Percentiles rank a stretch among this genome's conserved stretches.
Evolutionary conservation across 2,797 vertebrate genomes (phyloP).

Genomic region (Sebastes minor): DNA sequence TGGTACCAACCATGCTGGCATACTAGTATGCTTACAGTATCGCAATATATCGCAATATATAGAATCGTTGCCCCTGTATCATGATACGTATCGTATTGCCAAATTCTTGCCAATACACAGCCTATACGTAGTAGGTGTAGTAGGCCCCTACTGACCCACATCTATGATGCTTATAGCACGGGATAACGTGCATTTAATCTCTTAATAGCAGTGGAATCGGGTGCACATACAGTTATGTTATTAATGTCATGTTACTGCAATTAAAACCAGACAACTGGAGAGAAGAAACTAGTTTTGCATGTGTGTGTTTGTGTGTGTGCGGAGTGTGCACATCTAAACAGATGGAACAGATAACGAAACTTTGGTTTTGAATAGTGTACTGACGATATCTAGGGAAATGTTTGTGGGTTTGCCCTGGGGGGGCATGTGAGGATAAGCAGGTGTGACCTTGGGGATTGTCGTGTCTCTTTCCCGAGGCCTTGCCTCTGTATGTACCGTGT

Average conservation of each 20-base stretch:
- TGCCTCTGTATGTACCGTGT: conserved; percentile 15
- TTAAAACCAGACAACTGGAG: conserved; percentile 16
- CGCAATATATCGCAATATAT: too few relatives aligned
- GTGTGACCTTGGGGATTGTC: conserved; percentile 49
- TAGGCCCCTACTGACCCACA: background rate
- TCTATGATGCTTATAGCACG: background rate
- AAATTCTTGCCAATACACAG: too few relatives aligned
- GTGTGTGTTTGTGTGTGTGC: conserved; percentile 19
- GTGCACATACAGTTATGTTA: background rate
- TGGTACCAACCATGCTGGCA: too few relatives aligned
- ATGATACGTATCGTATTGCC: too few relatives aligned
- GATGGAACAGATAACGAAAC: conserved; percentile 14
- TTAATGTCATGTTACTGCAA: background rate
- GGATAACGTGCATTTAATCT: fast-evolving
- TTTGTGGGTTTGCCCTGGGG: conserved; percentile 47
- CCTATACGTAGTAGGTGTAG: background rate
- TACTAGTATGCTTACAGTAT: too few relatives aligned
- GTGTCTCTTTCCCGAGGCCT: conserved; percentile 32
- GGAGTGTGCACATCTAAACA: background rate
- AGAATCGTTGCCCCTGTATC: too few relatives aligned
- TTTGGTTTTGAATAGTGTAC: conserved; percentile 43
- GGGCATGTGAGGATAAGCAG: conserved; percentile 58
- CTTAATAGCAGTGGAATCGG: background rate
- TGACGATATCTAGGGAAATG: conserved; percentile 45
- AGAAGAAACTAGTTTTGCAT: background rate